Evolutionary conservation across 2,113 vertebrate genomes (phyloP).

Genomic region (Calcarius ornatus): DNA sequence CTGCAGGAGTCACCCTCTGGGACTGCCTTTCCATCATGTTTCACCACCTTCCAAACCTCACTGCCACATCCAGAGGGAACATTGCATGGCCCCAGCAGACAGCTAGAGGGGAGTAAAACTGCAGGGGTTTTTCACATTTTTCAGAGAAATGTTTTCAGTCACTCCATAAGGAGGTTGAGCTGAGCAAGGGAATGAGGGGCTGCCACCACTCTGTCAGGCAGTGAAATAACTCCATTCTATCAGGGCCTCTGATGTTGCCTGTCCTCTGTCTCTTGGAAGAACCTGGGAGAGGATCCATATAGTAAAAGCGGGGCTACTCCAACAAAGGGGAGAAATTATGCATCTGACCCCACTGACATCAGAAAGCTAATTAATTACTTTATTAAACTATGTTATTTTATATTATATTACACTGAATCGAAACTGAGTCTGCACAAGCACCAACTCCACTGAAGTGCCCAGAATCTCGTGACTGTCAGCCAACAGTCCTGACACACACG

Average conservation of each 20-base stretch:
- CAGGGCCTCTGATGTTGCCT: not conserved
- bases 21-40: not conserved
- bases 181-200: accelerated
- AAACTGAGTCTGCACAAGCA: too few relatives aligned
- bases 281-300: not conserved
- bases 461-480: too few relatives aligned
- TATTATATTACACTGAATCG: too few relatives aligned
- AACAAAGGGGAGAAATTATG: too few relatives aligned
- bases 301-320: too few relatives aligned
- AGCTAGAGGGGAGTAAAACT: not conserved
- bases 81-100: not conserved
- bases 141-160: not conserved
- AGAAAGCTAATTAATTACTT: too few relatives aligned
- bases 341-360: too few relatives aligned
- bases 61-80: not conserved
- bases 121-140: not conserved
- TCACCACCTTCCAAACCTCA: not conserved
- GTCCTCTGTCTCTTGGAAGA: not conserved
- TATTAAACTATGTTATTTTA: too few relatives aligned
- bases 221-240: not conserved
- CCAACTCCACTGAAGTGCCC: too few relatives aligned
- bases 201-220: accelerated
- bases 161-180: accelerated
- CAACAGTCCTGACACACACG: too few relatives aligned
- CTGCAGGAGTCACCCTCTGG: not conserved